Evolutionary conservation across 2,888 invertebrate genomes (phyloP), one percentile per base, ranked within the genome.

Genomic region (Eupithecia abbreviata): DNA sequence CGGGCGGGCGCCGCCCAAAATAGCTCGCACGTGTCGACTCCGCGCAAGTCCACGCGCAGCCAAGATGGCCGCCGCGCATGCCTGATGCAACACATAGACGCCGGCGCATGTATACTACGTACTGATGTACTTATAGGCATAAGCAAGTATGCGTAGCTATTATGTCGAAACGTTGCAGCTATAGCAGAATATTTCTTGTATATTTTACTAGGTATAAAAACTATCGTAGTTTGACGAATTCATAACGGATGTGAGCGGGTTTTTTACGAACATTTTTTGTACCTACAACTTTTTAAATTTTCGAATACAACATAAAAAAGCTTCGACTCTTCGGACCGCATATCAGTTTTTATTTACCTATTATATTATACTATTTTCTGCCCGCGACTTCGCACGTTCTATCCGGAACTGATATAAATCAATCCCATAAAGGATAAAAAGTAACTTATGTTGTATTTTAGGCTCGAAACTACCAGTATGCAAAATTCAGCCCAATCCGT

Each of bases 1-100:
- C 79, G 81, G 81, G 82, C 80, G 82, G 67, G 82, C 76, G 91
- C 92, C 94, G 94, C 94, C 94, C 90, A 92, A 94, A 95, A 95
- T 95, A 95, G 93, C 88, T 84, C 95, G 93, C 94, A 95, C 95
- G 95, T 95, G 95, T 94, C 94, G 89, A 62, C 87, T 88, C 87
- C 87, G 87, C 89, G 91, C 89, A 89, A 92, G 94, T 94, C 93
- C 93, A 92, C 92, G 94, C 94, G 94, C 94, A 91, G 85, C 82
- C 90, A 94, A 94, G 87, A 95, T 95, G 94, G 94, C 94, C 88
- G 94, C 90, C 89, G 77, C 76, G 83, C 83, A 74, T 81, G 78
- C 80, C 82, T 79, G 80, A 79, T 90, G 86, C 85, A 86, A 88
- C 72, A 76, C 75, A 71, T 69, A 77, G 72, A 74, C 78, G 78